phyloP scores from a whole-genome alignment of 1,140 invertebrate species.

The Drosophila parvula region DNA sequence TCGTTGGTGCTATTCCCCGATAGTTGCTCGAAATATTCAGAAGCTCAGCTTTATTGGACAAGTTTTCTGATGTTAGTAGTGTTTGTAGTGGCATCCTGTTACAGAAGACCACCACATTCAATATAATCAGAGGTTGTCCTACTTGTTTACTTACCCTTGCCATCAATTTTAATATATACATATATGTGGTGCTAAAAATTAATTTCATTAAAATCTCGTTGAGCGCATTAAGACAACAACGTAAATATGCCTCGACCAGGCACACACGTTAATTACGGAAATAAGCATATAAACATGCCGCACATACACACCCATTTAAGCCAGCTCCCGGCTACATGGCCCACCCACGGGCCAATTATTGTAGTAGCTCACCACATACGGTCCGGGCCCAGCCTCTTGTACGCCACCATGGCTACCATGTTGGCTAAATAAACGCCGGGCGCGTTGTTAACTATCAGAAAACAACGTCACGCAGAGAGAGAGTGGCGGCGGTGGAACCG shows the following conservation, averaged over 20 bases:
- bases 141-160: background rate
- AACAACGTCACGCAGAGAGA: constrained; percentile 22
- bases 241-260: constrained; percentile 28
- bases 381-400: constrained; percentile 14
- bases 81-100: background rate
- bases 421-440: constrained; percentile 66
- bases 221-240: constrained; percentile 30
- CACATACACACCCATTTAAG: constrained; percentile 29
- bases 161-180: constrained; percentile 49
- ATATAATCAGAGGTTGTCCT: constrained; percentile 42
- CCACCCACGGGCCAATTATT: constrained; percentile 64
- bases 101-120: background rate
- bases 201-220: constrained; percentile 70
- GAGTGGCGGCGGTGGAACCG: constrained; percentile 14
- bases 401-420: constrained; percentile 29
- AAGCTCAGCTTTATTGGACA: constrained; percentile 13
- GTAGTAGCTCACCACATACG: constrained; percentile 42
- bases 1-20: constrained; percentile 12
- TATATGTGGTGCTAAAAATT: constrained; percentile 49
- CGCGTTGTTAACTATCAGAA: constrained; percentile 50
- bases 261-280: constrained; percentile 47
- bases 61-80: background rate
- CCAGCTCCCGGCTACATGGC: constrained; percentile 7
- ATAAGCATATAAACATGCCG: constrained; percentile 43
- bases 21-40: constrained; percentile 37